These are phyloP conservation scores for Hyphantria cunea DNA, from an alignment of 1,140 invertebrate genomes.

Conservation along the genomic window DNA sequence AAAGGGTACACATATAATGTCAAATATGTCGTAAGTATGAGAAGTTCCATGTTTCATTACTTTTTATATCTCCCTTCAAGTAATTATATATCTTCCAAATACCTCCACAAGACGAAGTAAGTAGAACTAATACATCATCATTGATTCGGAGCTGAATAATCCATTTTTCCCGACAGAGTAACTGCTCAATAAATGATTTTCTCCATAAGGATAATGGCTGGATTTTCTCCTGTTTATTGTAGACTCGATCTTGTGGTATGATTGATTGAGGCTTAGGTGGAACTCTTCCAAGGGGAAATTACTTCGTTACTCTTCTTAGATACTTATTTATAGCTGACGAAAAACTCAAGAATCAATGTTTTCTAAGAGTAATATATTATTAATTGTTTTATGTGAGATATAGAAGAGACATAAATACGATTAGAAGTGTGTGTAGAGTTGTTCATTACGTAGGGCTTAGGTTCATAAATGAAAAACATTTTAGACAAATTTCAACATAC, in stretches of 20 bases:
- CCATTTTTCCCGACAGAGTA: conserved; percentile 40
- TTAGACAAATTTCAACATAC: conserved; percentile 28
- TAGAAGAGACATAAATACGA: too few relatives aligned
- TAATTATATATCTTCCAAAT: not conserved
- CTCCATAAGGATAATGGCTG: conserved; percentile 46
- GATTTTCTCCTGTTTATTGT: conserved; percentile 56
- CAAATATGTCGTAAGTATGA: conserved; percentile 2
- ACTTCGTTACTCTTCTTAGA: conserved; percentile 41
- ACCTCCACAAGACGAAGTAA: conserved; percentile 13
- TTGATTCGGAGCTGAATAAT: conserved; percentile 39
- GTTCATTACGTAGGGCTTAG: not conserved
- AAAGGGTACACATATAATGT: conserved; percentile 6
- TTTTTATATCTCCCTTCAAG: not conserved
- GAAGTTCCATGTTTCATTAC: conserved; percentile 14
- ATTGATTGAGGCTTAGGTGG: conserved; percentile 56
- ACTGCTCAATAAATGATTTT: conserved; percentile 58
- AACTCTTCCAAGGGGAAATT: conserved; percentile 50
- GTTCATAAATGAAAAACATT: conserved; percentile 2
- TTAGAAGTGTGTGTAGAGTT: not conserved
- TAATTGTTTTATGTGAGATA: not conserved
- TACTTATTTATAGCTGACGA: conserved; percentile 19
- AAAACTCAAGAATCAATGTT: conserved; percentile 29
- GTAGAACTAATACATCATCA: conserved; percentile 33
- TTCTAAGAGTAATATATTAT: not conserved
- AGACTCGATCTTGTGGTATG: conserved; percentile 48